Percentiles rank a stretch among this genome's conserved stretches.
Conservation (phyloP, 2,113 vertebrate species). For the Pygoscelis adeliae region DNA sequence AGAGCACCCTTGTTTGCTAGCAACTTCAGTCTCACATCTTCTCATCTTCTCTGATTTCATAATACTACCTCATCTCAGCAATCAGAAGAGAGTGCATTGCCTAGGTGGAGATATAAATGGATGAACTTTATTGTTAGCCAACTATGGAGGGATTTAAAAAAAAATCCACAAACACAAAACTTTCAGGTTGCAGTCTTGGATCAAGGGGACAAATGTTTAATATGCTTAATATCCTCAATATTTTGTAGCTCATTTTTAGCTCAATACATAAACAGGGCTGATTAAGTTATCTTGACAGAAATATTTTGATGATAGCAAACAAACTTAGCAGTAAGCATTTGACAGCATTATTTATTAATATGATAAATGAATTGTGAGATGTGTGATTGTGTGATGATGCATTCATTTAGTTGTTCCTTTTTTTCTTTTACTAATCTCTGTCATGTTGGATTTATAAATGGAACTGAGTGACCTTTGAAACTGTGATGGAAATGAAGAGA, state of each 20-base stretch:
- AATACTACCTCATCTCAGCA: not conserved
- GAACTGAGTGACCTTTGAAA: constrained; percentile 97
- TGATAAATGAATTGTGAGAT: constrained; percentile 94
- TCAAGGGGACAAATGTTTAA: not conserved
- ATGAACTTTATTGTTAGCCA: not conserved
- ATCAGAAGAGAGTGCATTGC: not conserved
- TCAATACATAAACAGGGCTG: constrained; percentile 34
- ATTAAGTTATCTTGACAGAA: constrained; percentile 75
- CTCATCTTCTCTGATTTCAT: not conserved
- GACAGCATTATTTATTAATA: constrained; percentile 93
- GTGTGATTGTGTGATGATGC: constrained; percentile 91
- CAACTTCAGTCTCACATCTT: not conserved
- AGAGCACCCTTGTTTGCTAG: not conserved
- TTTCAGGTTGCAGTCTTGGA: not conserved
- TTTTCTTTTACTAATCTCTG: constrained; percentile 92
- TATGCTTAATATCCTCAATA: not conserved
- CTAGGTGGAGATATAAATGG: not conserved
- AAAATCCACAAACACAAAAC: not conserved
- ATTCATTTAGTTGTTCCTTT: constrained; percentile 88
- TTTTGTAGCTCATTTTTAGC: not conserved
- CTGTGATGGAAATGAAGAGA: constrained; percentile 93
- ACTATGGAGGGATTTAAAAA: not conserved
- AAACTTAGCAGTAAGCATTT: constrained; percentile 87
- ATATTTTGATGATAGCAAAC: constrained; percentile 71
- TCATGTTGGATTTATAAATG: constrained; percentile 96